Base-by-base conservation (phyloP, 2,888 invertebrate species). In the Ischnura elegans region DNA sequence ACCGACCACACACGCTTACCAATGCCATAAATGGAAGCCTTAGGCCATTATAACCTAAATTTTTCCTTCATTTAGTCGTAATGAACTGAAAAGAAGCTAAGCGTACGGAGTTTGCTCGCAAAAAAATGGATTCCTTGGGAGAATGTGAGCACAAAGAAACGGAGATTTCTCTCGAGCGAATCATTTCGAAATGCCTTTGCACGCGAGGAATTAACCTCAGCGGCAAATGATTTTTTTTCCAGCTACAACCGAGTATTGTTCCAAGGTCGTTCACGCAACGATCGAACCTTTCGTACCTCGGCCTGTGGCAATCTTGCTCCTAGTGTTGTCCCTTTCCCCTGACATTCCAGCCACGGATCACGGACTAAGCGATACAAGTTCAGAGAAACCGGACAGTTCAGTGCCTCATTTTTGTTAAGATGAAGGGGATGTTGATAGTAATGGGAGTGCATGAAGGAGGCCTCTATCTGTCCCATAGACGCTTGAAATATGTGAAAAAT, bases 251-350 rank as follows among this genome's bases (percentile, higher is more conserved):
- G 6, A 36, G 76, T 29, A 76, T 36, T 76, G 5, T 76, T 25
- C 76, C 76, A 76, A 76, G 76, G 76, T 29, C 76, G 76, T 76
- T 36, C 76, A 76, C 76, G 76, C 76, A 36, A 76, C 76, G 29
- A 36, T 76, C 10, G 29, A 29, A 13, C 76, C 76, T 6, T 6
- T 1, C 36, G 36, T 61, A 5, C n/a, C 76, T n/a, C 13, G 10
- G 13, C 36, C 36, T 36, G 76, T 25, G 76, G 36, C 13, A 76
- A 76, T 16, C 76, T 36, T 19, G 19, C n/a, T 25, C 61, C 25
- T 6, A 61, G 61, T 25, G 61, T 61, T 47, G 51, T 61, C 29
- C 13, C n/a, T 76, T 76, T 36, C 76, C 76, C 76, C 10, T 13
- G 76, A 25, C 21, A 25, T 25, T 76, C 76, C 76, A 76, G 76